Conservation (phyloP, 1,140 invertebrate species). For the Ceratoteleas bidentatus region DNA sequence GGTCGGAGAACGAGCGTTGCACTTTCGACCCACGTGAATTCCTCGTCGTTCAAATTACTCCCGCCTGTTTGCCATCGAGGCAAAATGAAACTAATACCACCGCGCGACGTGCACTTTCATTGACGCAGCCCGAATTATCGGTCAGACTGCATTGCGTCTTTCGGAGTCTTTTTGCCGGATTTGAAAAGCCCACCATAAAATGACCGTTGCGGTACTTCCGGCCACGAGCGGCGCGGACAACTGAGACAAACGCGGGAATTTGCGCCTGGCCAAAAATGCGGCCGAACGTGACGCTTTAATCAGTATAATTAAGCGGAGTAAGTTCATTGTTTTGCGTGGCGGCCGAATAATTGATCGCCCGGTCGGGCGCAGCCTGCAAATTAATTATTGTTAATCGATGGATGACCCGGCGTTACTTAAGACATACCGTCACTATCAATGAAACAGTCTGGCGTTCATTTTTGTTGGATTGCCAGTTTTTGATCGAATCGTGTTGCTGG, state of each 20-base stretch:
- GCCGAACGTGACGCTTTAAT: constrained; percentile 20
- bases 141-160: constrained; percentile 41
- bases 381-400: constrained; percentile 19
- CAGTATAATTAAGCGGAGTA: constrained; percentile 19
- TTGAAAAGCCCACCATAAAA: not conserved
- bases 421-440: no score
- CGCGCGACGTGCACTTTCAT: constrained; percentile 45
- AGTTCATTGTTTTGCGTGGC: constrained; percentile 6
- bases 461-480: no score
- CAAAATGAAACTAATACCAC: constrained; percentile 69
- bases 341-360: constrained; percentile 16
- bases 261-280: constrained; percentile 1
- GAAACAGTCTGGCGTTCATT: no score
- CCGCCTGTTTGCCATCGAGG: constrained; percentile 64
- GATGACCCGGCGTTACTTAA: no score
- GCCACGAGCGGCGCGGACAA: not conserved
- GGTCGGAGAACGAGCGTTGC: constrained; percentile 64
- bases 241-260: constrained; percentile 23
- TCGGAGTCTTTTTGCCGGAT: constrained; percentile 36
- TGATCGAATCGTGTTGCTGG: no score
- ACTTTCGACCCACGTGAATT: constrained; percentile 69
- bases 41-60: constrained; percentile 60
- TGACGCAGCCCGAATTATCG: constrained; percentile 39
- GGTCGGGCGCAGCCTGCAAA: not conserved
- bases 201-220: no score